Evolutionary conservation across 2,888 invertebrate species (phyloP).

Genomic region (Sipha maydis): DNA sequence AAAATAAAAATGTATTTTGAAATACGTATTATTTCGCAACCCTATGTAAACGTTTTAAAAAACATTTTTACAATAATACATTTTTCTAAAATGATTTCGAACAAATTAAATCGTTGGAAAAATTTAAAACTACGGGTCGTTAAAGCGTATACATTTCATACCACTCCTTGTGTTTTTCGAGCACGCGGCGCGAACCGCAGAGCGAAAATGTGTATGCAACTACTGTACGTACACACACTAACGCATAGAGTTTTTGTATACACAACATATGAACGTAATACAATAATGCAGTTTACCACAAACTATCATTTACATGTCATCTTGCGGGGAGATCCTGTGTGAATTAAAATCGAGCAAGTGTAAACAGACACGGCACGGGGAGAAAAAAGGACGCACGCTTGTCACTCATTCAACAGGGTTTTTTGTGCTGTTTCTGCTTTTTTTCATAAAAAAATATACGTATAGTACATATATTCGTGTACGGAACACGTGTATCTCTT

Average conservation of each 20-base stretch:
- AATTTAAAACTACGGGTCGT: not conserved
- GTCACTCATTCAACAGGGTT: conserved; percentile 55
- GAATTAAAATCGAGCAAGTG: conserved; percentile 55
- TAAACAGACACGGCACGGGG: conserved; percentile 43
- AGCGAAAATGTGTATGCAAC: not conserved
- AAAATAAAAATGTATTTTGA: not conserved
- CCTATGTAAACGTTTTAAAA: not conserved
- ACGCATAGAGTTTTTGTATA: not conserved
- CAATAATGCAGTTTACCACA: not conserved
- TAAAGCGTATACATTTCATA: not conserved
- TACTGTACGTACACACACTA: not conserved
- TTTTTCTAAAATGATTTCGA: not conserved
- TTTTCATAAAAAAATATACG: conserved; percentile 26
- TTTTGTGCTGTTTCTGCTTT: conserved; percentile 30
- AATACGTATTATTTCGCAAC: conserved; percentile 23
- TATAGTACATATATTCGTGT: not conserved
- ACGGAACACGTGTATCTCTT: conserved; percentile 41
- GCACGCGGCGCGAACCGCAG: not conserved
- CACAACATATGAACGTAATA: not conserved
- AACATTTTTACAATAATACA: not conserved
- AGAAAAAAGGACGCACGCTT: conserved; percentile 44
- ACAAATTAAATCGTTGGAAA: not conserved
- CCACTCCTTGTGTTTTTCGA: not conserved
- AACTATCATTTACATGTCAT: conserved; percentile 35
- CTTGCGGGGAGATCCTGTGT: not conserved